A percentile compares a stretch with the other conserved stretches of the same genome.
Evolutionary conservation across 30 jellyfish, hydroid and myxozoan species (phyloP).

Genomic region (Aurelia sp.): DNA sequence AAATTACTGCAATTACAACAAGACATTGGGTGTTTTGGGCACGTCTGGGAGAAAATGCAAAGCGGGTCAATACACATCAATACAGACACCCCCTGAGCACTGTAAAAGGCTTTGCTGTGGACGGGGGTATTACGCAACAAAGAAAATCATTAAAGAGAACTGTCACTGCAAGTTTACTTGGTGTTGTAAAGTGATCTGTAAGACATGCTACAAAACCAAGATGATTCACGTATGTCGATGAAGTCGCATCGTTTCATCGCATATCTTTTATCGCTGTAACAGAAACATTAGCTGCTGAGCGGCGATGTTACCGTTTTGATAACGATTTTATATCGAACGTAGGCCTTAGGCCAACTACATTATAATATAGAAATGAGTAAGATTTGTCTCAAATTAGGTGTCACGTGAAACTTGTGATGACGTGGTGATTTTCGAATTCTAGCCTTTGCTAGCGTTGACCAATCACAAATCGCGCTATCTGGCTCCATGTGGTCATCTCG

Average conservation of each 20-base stretch:
- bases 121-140: conserved; percentile 40
- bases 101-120: conserved; percentile 72
- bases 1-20: conserved; percentile 50
- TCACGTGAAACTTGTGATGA: too few relatives aligned
- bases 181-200: conserved; percentile 68
- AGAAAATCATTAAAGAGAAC: conserved; percentile 21
- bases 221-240: conserved; percentile 44
- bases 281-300: too few relatives aligned
- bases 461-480: too few relatives aligned
- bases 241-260: background rate
- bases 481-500: too few relatives aligned
- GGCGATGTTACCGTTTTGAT: background rate
- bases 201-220: conserved; percentile 55
- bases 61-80: conserved; percentile 1
- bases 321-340: background rate
- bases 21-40: conserved; percentile 64
- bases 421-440: too few relatives aligned
- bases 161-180: conserved; percentile 77
- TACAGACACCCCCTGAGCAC: conserved; percentile 35
- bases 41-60: conserved; percentile 72
- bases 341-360: background rate
- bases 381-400: too few relatives aligned
- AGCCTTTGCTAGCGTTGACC: too few relatives aligned
- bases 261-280: too few relatives aligned
- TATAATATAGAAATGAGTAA: background rate